Base-by-base conservation (phyloP, 2,888 invertebrate species). In the Neelides folsomi region DNA sequence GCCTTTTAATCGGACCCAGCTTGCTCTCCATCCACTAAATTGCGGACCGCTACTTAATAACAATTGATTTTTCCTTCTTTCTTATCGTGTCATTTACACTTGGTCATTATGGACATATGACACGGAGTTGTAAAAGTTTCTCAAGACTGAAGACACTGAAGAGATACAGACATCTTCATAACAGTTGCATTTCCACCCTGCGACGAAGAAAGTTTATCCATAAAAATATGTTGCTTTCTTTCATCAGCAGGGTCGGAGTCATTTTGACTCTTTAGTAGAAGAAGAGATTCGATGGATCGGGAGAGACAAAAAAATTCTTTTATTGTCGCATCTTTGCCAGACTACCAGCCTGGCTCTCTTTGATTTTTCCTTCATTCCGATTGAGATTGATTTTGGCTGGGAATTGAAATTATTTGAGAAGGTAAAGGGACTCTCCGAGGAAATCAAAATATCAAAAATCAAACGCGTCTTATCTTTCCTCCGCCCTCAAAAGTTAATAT, bases 11-110 rank as follows among this genome's bases (percentile, higher is more conserved):
- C 45, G 52, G 47, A 42, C 38, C 38, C 52, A 51, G 41, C 41
- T 41, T 47, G 42, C 47, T 47, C 43, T 36, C 38, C 41, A 10
- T 42, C 16, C 18, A 20, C 19, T 42, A 37, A 50, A 37, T 18
- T 40, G 40, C 45, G 38, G 34, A 38, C 38, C 40, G 38, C 37
- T 16, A 46, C 46, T 44, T 13, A 19, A 51, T 38, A 45, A 38
- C 13, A 38, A 51, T 53, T 53, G 56, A 53, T 53, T 53, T 56
- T 52, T 52, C 41, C 48, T 27, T 27, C 27, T 53, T 47, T 55
- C 55, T 59, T 55, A 57, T 59, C 56, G 53, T 60, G 59, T 60
- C 59, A 56, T 60, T 60, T 60, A 60, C 59, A 60, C 59, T 60
- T 60, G 57, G 59, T 56, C 59, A 59, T 59, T 59, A 59, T 52